Evolutionary conservation across 2,113 vertebrate genomes (phyloP), one percentile per base, ranked within the genome.

Genomic region (Odocoileus hemionus): DNA sequence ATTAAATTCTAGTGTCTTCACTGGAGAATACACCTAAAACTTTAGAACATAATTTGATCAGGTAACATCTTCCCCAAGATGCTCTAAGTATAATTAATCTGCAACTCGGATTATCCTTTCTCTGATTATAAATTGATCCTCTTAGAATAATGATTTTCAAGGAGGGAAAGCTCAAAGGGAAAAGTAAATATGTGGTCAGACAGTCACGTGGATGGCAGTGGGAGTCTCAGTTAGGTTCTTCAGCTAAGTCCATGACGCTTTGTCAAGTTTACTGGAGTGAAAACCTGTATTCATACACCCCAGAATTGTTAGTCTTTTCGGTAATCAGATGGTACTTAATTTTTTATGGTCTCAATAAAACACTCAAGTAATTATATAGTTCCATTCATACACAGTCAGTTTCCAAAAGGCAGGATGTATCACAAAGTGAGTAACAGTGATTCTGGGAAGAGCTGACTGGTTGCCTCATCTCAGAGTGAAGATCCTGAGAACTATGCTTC

Each of bases 271-370:
- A 43, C 33, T n/a, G 30, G 21, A 91, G 17, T 89, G 94, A 55
- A 88, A 87, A 82, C 36, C 50, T 83, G 15, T 91, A 28, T 55
- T 76, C 9, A 7, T 39, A 90, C 5, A 82, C 70, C 13, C 82
- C 45, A 70, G 86, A 84, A 88, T 97, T 96, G 43, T 91, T 97
- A 76, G 47, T 87, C 52, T 94, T 50, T 93, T 87, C 11, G 52
- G 28, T 86, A 96, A 90, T 97, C 78, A 86, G 39, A 88, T 11
- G 16, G 43, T 61, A 82, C 83, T 76, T 97, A 78, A 79, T 95
- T 97, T 98, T 96, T 96, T 95, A 93, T 85, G 70, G 28, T 97
- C 30, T 93, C 74, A 95, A 19, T 92, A 95, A 96, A 97, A 82
- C 78, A 70, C 58, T 85, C 61, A 95, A 89, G 45, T 97, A 97